Percentiles rank a stretch among this genome's conserved stretches.
These are phyloP conservation scores for Cyprinodon brontotheroides DNA, from an alignment of 2,113 vertebrate species.

Conservation along the genomic window DNA sequence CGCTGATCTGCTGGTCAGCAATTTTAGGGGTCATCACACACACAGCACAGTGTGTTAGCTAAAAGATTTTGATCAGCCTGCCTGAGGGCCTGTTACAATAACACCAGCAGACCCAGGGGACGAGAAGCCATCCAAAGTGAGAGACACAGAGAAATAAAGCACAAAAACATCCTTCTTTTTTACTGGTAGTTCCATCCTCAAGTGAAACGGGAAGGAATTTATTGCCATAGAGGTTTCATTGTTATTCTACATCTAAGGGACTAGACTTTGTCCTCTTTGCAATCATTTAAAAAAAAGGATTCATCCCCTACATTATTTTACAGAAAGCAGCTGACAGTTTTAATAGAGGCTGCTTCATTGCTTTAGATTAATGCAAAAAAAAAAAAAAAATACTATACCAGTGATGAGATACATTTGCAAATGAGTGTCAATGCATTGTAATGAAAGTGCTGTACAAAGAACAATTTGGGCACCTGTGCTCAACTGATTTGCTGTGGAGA, in stretches of 20 bases:
- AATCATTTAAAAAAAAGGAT: neutral
- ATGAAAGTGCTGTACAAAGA: constrained; percentile 28
- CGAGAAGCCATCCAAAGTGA: constrained; percentile 4
- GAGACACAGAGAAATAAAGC: constrained; percentile 5
- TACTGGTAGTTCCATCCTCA: neutral
- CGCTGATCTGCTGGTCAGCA: constrained; percentile 55
- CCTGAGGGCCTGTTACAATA: constrained; percentile 4
- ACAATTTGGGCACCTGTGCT: constrained; percentile 46
- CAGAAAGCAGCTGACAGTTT: constrained; percentile 9
- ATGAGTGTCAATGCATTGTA: constrained; percentile 47
- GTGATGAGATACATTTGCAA: constrained; percentile 31
- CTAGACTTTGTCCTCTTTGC: neutral
- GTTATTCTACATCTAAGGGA: neutral
- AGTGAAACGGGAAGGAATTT: neutral
- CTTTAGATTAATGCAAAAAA: constrained; percentile 8
- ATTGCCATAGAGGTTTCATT: neutral
- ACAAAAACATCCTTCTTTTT: constrained; percentile 9
- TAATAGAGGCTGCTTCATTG: constrained; percentile 7
- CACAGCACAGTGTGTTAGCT: constrained; percentile 45
- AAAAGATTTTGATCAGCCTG: constrained; percentile 43
- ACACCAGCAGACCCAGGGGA: neutral
- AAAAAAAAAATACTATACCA: neutral
- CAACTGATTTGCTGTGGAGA: constrained; percentile 49
- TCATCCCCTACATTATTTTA: neutral
- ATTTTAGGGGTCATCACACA: constrained; percentile 57